Percentiles rank a stretch among this genome's conserved stretches.
Conservation (phyloP, 2,888 invertebrate genomes). For the Himalopsyche anomala region DNA sequence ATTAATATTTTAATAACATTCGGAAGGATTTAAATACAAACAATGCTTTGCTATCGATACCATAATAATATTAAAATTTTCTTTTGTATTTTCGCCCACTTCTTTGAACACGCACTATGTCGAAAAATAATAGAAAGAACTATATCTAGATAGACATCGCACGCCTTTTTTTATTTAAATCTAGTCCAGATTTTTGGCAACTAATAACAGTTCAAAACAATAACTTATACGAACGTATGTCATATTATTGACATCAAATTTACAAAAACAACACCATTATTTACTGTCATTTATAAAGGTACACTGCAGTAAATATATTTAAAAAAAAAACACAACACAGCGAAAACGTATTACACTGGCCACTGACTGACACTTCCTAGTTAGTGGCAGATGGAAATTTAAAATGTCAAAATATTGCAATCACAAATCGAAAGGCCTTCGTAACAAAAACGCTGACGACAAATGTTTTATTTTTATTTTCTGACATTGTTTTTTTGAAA, state of each 20-base stretch:
- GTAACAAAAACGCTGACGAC: neutral
- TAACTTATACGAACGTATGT: neutral
- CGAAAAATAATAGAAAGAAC: neutral
- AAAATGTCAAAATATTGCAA: constrained; percentile 3
- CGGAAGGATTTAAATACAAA: no score
- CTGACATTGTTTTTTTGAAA: neutral
- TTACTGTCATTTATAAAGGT: neutral
- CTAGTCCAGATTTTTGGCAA: neutral
- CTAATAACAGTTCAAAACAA: neutral
- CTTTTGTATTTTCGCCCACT: neutral
- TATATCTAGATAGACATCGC: neutral
- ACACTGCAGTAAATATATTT: neutral
- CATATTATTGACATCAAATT: neutral
- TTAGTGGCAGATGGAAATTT: neutral
- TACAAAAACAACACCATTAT: no score
- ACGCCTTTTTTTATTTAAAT: neutral
- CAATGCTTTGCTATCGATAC: no score
- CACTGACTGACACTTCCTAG: constrained; percentile 8
- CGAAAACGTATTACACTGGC: neutral
- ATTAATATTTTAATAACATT: no score
- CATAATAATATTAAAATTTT: neutral
- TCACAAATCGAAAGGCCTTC: neutral
- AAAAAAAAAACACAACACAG: neutral
- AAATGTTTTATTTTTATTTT: neutral
- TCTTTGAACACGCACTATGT: neutral